Evolutionary conservation across 2,113 vertebrate species (phyloP).

Genomic region (Gadus macrocephalus): DNA sequence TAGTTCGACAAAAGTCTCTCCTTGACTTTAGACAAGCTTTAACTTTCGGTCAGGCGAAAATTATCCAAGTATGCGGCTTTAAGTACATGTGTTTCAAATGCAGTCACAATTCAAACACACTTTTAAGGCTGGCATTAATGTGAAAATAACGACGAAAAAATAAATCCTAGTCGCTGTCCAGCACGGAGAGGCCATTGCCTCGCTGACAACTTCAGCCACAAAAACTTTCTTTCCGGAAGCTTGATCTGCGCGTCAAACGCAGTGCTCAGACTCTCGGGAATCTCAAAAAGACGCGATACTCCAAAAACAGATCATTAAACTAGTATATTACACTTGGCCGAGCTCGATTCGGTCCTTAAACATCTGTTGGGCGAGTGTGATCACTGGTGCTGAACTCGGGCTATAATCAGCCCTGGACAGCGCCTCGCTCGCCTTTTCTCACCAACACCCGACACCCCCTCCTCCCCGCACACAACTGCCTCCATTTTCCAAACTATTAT

Average conservation of each 20-base stretch:
- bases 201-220: constrained; percentile 4
- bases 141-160: too few species aligned
- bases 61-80: too few species aligned
- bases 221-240: constrained; percentile 42
- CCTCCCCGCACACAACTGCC: constrained; percentile 27
- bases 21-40: too few species aligned
- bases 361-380: constrained; percentile 55
- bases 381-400: constrained; percentile 66
- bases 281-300: background rate
- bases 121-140: too few species aligned
- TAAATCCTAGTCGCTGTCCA: too few species aligned
- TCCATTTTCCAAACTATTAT: constrained; percentile 66
- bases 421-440: constrained; percentile 61
- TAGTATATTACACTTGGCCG: background rate
- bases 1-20: too few species aligned
- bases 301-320: background rate
- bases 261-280: background rate
- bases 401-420: constrained; percentile 86
- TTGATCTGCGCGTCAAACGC: background rate
- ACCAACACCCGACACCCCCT: background rate
- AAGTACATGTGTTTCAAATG: too few species aligned
- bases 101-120: too few species aligned
- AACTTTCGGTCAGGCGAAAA: too few species aligned
- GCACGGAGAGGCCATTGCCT: background rate
- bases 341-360: background rate